phyloP scores from a whole-genome alignment of 2,113 vertebrate genomes.

The Oryzias celebensis region DNA sequence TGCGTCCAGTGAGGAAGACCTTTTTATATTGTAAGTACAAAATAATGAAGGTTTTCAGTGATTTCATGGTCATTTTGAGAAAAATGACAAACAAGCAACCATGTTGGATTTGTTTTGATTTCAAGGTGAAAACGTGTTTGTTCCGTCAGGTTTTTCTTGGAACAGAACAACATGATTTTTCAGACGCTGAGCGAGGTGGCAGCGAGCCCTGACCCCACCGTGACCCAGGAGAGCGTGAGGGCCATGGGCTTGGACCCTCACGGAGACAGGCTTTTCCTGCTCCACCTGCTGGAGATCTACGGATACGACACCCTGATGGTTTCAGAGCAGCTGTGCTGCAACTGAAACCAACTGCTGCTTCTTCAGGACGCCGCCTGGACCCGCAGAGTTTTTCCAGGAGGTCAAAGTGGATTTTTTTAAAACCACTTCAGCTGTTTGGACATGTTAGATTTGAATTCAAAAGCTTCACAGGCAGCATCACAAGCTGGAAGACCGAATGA shows the following conservation, averaged over 20 bases:
- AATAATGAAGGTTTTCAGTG: not conserved
- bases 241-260: conserved; percentile 96
- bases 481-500: too few species aligned
- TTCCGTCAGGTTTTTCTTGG: conserved; percentile 87
- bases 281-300: conserved; percentile 93
- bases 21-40: conserved; percentile 92
- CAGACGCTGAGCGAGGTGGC: conserved; percentile 91
- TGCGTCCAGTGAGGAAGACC: conserved; percentile 91
- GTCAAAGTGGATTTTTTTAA: too few species aligned
- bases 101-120: too few species aligned
- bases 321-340: conserved; percentile 94
- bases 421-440: too few species aligned
- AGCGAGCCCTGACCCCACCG: conserved; percentile 86
- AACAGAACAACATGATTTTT: conserved; percentile 96
- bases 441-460: too few species aligned
- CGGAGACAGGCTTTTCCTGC: conserved; percentile 88
- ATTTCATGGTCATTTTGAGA: too few species aligned
- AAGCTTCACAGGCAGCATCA: too few species aligned
- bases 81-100: too few species aligned
- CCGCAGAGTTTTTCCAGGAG: not conserved
- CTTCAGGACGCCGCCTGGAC: conserved; percentile 24
- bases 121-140: too few species aligned
- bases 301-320: conserved; percentile 92
- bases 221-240: conserved; percentile 89
- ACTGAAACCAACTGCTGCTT: conserved; percentile 65